Conservation (phyloP, 2,797 vertebrate genomes). For the Pseudochromis fuscus region DNA sequence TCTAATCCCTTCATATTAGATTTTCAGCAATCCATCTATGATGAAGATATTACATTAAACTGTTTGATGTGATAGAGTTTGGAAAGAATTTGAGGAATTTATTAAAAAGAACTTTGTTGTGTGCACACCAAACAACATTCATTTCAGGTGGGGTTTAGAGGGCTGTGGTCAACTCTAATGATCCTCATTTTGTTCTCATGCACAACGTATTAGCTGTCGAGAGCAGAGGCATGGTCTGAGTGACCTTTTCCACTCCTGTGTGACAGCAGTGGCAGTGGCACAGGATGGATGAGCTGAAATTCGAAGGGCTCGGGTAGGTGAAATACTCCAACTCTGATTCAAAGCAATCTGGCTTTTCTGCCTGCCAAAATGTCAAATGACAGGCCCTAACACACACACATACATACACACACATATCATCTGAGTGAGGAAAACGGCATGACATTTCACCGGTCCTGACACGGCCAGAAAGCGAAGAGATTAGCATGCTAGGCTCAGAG, state of each 20-base stretch:
- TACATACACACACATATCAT: conserved; percentile 5
- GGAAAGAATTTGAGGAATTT: background rate
- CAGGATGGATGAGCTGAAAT: conserved; percentile 26
- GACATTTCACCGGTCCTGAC: conserved; percentile 59
- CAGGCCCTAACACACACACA: conserved; percentile 34
- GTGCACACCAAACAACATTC: background rate
- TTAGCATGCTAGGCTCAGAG: conserved; percentile 34
- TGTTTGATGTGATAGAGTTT: background rate
- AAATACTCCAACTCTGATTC: conserved; percentile 51
- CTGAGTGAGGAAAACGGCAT: conserved; percentile 21
- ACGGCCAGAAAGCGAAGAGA: conserved; percentile 43
- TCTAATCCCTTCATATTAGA: background rate
- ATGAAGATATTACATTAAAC: background rate
- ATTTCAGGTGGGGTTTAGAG: background rate
- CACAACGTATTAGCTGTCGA: background rate
- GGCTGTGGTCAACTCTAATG: conserved; percentile 7
- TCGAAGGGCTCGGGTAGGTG: conserved; percentile 41
- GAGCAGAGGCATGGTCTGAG: conserved; percentile 6
- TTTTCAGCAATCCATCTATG: background rate
- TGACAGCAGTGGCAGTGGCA: conserved; percentile 37
- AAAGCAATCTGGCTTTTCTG: conserved; percentile 50
- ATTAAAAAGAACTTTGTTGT: background rate
- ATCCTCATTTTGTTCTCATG: background rate
- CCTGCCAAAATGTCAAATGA: conserved; percentile 64
- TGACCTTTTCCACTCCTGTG: conserved; percentile 39